Conservation (phyloP, 1,140 invertebrate species). For the Cydia splendana region DNA sequence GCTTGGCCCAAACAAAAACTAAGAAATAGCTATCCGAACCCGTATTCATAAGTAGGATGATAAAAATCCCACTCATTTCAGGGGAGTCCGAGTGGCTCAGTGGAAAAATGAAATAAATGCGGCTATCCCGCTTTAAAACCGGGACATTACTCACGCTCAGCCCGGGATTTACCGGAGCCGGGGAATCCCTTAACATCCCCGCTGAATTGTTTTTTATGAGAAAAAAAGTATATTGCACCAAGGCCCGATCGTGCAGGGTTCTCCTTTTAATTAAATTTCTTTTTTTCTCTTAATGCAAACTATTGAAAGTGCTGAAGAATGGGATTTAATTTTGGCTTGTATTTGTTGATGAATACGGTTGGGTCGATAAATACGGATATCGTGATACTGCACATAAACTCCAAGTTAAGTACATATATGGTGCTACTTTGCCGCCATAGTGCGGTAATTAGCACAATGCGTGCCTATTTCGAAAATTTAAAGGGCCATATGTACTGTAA, state of each 20-base stretch:
- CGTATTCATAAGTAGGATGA: slow-evolving; percentile 17
- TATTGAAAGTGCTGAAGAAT: too few species aligned
- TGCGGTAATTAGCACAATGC: too few species aligned
- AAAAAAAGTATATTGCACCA: slow-evolving; percentile 22
- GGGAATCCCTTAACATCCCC: slow-evolving; percentile 23
- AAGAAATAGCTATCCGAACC: background rate
- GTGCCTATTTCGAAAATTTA: too few species aligned
- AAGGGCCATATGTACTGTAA: too few species aligned
- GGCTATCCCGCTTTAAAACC: slow-evolving; percentile 18
- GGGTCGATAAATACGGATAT: too few species aligned
- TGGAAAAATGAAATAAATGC: slow-evolving; percentile 33
- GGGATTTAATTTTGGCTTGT: too few species aligned
- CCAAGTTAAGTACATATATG: too few species aligned
- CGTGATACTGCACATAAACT: too few species aligned
- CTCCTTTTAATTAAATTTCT: background rate
- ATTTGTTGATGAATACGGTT: too few species aligned
- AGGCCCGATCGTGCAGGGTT: background rate
- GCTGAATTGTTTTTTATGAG: slow-evolving; percentile 31
- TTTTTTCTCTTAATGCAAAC: background rate
- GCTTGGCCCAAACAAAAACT: background rate
- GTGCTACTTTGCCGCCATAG: too few species aligned
- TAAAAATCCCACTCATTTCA: slow-evolving; percentile 22
- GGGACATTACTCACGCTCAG: slow-evolving; percentile 28
- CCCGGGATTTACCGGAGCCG: slow-evolving; percentile 22
- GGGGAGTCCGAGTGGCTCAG: slow-evolving; percentile 8